Evolutionary conservation across 2,888 invertebrate species (phyloP), one percentile per base, ranked within the genome.

Genomic region (Cetonia aurata): DNA sequence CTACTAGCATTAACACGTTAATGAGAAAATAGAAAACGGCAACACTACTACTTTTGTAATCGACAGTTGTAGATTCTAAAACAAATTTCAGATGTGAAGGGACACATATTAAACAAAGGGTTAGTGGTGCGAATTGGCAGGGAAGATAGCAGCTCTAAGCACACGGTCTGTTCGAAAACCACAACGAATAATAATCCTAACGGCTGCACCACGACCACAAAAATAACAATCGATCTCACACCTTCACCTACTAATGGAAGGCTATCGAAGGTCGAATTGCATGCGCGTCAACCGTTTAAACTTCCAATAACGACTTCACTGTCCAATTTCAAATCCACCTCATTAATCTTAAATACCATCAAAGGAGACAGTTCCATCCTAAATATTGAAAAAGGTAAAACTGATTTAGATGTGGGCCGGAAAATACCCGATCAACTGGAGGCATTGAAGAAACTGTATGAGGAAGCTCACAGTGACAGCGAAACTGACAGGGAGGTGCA

Each of bases 401-500:
- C 72, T 57, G 59, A 67, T 62, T 44, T 57, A 59, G 62, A 71
- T 52, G 19, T 17, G 46, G 42, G 57, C 33, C 50, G 62, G 72
- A 75, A 76, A 60, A 79, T 81, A 67, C 81, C 82, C 19, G 79
- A 80, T 66, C 82, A 84, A 74, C 73, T 85, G 71, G 85, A 84
- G 75, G 85, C 82, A 10, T 77, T 85, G 71, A 82, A 81, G 75
- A 83, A 82, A 74, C 77, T 86, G 15, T 86, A 86, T 75, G 84
- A 85, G 68, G 83, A 83, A 48, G 82, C 80, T 33, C 85, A 86
- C 67, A 86, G 87, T 65, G 87, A 87, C 74, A 86, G 85, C 71
- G 88, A 85, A 75, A 88, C 89, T 3, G 90, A 90, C 76, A 89
- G 89, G 77, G 89, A 90, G 79, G 90, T 90, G 0, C 86, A 89